A percentile compares a stretch with the other conserved stretches of the same genome.
Conservation (phyloP, 2,113 vertebrate species). For the Ailuropoda melanoleuca region DNA sequence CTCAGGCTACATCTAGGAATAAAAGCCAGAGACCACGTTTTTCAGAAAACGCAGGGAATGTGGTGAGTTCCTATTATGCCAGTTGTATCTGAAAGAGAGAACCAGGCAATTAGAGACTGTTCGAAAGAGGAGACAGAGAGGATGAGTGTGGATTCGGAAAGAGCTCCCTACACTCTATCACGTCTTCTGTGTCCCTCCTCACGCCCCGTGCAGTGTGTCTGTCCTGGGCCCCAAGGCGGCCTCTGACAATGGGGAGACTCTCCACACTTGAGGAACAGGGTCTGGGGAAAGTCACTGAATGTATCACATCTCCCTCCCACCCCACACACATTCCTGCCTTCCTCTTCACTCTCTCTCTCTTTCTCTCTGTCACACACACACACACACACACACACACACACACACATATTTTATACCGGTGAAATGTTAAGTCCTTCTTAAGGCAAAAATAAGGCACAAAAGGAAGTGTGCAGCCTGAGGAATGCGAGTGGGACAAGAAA, state of each 20-base stretch:
- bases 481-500: background rate
- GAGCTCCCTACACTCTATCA: background rate
- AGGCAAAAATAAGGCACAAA: background rate
- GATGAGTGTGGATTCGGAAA: background rate
- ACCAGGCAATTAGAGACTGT: background rate
- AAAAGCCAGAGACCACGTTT: background rate
- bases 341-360: too few species aligned
- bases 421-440: background rate
- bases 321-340: background rate
- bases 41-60: background rate
- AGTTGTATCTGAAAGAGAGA: background rate
- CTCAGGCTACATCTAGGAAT: background rate
- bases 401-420: background rate
- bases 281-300: background rate
- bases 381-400: fast-evolving
- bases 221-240: background rate
- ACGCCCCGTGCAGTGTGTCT: too few species aligned
- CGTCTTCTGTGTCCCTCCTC: fast-evolving
- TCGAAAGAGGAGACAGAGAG: background rate
- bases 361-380: too few species aligned
- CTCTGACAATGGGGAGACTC: background rate
- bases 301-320: background rate
- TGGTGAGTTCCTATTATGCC: background rate
- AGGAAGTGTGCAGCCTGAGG: background rate
- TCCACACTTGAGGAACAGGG: background rate